Evolutionary conservation across 2,113 vertebrate species (phyloP).

Genomic region (Lasiurus borealis): DNA sequence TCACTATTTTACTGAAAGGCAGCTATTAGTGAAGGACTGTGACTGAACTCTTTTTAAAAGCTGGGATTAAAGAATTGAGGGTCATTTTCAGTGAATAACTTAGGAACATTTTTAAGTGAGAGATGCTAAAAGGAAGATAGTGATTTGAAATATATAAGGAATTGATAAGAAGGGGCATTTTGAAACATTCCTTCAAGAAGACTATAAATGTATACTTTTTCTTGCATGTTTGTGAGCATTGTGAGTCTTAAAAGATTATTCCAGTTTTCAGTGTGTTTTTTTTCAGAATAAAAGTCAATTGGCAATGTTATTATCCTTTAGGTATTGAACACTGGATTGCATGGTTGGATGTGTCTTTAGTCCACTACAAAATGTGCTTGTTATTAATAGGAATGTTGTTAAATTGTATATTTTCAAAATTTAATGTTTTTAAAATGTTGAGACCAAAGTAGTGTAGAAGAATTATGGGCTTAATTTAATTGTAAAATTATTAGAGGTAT

Average conservation of each 20-base stretch:
- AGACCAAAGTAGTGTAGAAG: conserved; percentile 88
- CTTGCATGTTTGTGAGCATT: conserved; percentile 86
- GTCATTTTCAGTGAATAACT: conserved; percentile 63
- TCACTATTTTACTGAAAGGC: conserved; percentile 79
- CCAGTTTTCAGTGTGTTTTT: conserved; percentile 65
- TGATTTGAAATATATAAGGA: conserved; percentile 49
- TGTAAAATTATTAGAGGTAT: conserved; percentile 85
- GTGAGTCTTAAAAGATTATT: conserved; percentile 78
- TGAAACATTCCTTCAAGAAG: conserved; percentile 69
- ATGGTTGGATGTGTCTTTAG: conserved; percentile 80
- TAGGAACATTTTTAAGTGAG: conserved; percentile 60
- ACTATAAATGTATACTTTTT: conserved; percentile 71
- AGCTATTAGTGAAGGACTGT: conserved; percentile 74
- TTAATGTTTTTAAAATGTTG: conserved; percentile 85
- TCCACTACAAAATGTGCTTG: conserved; percentile 74
- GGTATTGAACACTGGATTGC: conserved; percentile 87
- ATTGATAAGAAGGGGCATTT: conserved; percentile 70
- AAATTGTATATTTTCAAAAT: conserved; percentile 86
- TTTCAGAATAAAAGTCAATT: conserved; percentile 76
- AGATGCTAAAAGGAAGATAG: conserved; percentile 56
- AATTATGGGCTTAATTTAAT: conserved; percentile 87
- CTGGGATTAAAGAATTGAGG: conserved; percentile 62
- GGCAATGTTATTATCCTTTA: conserved; percentile 84
- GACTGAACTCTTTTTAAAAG: conserved; percentile 66
- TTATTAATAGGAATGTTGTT: conserved; percentile 75